Base-by-base conservation (phyloP, 2,888 invertebrate species). In the Folsomia candida region DNA sequence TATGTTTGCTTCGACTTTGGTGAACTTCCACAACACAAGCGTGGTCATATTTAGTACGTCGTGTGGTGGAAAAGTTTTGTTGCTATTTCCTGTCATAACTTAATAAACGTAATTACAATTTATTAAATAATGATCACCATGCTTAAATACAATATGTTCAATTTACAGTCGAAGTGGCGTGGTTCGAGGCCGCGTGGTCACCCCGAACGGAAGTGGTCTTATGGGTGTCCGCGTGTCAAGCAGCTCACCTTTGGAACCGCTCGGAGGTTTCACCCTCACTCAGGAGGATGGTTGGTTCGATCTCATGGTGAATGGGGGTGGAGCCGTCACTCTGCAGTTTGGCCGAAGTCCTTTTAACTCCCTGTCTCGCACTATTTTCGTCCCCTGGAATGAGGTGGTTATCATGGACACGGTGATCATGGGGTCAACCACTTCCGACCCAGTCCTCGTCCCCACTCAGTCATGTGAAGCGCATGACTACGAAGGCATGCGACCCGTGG, bases 241-340 rank as follows among this genome's bases (percentile, higher is more conserved):
- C 58, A 92, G 92, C 69, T 93, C 93, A 2, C 91, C 95, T n/a
- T 87, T 94, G 62, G 80, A 80, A 64, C 78, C 78, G 11, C 64
- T 78, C 9, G 97, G 96, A 86, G 98, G 98, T 18, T 97, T 96
- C 85, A 98, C 98, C 0, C 84, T 95, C 71, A 94, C 95, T 2
- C 86, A 94, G 72, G 93, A 93, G 78, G 94, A 94, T 81, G 94
- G 94, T 64, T 94, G 93, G 93, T 99, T 99, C 85, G 99, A 99
- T 85, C 87, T 99, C 65, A 87, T 99, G 82, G 97, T 99, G 20
- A 99, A 99, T 84, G 99, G 99, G n/a, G 99, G 98, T 0, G 97
- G 97, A 0, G 94, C 96, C 0, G 94, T 99, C 1, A 95, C 93
- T 0, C 85, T 99, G 65, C 93, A 95, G 83, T 97, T 99, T 82